These are phyloP conservation scores for Uropetala carovei DNA, from an alignment of 2,888 invertebrate species.

Conservation along the genomic window DNA sequence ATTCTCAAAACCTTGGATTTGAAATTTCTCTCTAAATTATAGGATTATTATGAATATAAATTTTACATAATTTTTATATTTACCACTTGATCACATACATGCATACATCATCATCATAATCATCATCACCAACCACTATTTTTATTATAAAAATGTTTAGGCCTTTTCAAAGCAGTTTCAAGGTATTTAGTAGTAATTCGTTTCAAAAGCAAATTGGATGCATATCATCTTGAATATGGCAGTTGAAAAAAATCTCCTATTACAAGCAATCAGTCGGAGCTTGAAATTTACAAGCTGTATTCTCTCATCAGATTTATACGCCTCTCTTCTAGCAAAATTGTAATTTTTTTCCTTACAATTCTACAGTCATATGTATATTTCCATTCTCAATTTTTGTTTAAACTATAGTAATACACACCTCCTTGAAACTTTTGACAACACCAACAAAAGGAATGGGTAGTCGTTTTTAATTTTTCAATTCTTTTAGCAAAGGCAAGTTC, in stretches of 20 bases:
- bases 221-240: constrained; percentile 56
- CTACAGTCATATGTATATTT: background rate
- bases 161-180: constrained; percentile 60
- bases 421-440: constrained; percentile 33
- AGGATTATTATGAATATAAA: constrained; percentile 60
- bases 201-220: constrained; percentile 61
- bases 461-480: constrained; percentile 35
- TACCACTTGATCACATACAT: constrained; percentile 51
- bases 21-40: constrained; percentile 57
- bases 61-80: constrained; percentile 47
- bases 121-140: constrained; percentile 58
- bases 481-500: constrained; percentile 40
- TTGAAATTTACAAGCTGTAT: constrained; percentile 38
- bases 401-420: background rate
- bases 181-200: constrained; percentile 60
- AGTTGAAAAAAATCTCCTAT: constrained; percentile 58
- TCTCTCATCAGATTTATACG: constrained; percentile 15
- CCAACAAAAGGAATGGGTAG: constrained; percentile 28
- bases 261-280: constrained; percentile 60
- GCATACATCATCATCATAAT: constrained; percentile 49
- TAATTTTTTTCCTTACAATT: background rate
- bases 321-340: constrained; percentile 17
- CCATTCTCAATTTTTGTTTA: background rate
- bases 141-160: constrained; percentile 52
- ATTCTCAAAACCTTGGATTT: constrained; percentile 53